These are phyloP conservation scores for Linyphia triangularis DNA, from an alignment of 2,888 invertebrate genomes.

Conservation along the genomic window DNA sequence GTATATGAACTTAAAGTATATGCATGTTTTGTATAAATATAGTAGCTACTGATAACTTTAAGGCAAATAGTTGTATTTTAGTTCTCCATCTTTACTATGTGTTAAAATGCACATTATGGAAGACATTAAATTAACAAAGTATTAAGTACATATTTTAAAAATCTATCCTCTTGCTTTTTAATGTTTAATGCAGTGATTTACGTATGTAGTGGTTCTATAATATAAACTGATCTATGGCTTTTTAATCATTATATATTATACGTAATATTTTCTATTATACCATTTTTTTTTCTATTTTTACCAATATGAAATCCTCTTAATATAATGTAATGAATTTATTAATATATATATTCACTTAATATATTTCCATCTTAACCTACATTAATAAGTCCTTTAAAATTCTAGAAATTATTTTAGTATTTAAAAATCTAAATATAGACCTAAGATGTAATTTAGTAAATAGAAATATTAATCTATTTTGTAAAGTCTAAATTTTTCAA, in stretches of 20 bases:
- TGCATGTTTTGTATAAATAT: too few species aligned
- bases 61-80: background rate
- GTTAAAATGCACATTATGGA: constrained; percentile 7
- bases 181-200: background rate
- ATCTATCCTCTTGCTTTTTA: background rate
- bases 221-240: constrained; percentile 23
- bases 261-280: constrained; percentile 33
- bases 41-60: background rate
- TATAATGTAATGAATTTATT: constrained; percentile 10
- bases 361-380: background rate
- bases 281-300: constrained; percentile 19
- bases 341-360: background rate
- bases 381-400: background rate
- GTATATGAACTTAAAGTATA: too few species aligned
- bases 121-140: constrained; percentile 33
- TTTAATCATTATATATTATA: background rate
- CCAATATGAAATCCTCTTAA: constrained; percentile 31
- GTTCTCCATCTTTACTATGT: background rate
- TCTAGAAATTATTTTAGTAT: constrained; percentile 5
- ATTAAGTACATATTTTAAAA: constrained; percentile 26
- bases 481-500: constrained; percentile 29
- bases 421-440: constrained; percentile 48
- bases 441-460: constrained; percentile 63
- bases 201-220: constrained; percentile 31
- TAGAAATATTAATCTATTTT: constrained; percentile 48